Base-by-base conservation (phyloP, 2,797 vertebrate genomes). In the Cygnus olor region DNA sequence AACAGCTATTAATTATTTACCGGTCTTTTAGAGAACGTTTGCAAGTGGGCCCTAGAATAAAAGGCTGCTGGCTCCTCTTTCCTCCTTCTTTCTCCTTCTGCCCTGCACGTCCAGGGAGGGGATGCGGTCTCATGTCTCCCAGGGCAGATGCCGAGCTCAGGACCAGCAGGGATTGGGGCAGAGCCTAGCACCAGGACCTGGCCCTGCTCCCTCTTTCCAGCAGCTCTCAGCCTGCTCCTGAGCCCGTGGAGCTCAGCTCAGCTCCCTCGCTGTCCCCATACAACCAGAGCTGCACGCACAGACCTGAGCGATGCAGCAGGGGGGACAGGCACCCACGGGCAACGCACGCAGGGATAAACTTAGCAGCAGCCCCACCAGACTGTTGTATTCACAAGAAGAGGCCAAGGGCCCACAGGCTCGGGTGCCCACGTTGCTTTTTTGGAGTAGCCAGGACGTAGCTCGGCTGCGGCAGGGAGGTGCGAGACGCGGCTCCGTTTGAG, bases 91-190 rank as follows among this genome's bases (percentile, higher is more conserved):
- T 45, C 45, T 74, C 34, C 19, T 2, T 21, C n/a, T 47, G 25
- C 56, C 42, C 56, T 9, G 4, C 18, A 11, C 16, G 2, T 27
- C 40, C 42, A 10, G 6, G 12, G 25, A 65, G 21, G 25, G 22
- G 80, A 19, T n/a, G 38, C 19, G 54, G 6, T 71, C 6, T 42
- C 54, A 14, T 10, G 34, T 14, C 11, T 3, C 15, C 15, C 27
- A 6, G 51, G 51, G 51, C 51, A 53, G 51, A 27, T 25, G 56
- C 18, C 24, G 10, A 72, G 7, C 19, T 53, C 0, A 0, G 9
- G 8, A 5, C 34, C 54, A 12, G 57, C 21, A 5, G 2, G 6
- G 2, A 4, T 1, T 0, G 0, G 61, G 12, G 27, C 24, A 5
- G 42, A 92, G 25, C 64, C n/a, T 56, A 5, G 11, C 53, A 15